phyloP scores from a whole-genome alignment of 2,888 invertebrate genomes.

The Scaeva pyrastri region DNA sequence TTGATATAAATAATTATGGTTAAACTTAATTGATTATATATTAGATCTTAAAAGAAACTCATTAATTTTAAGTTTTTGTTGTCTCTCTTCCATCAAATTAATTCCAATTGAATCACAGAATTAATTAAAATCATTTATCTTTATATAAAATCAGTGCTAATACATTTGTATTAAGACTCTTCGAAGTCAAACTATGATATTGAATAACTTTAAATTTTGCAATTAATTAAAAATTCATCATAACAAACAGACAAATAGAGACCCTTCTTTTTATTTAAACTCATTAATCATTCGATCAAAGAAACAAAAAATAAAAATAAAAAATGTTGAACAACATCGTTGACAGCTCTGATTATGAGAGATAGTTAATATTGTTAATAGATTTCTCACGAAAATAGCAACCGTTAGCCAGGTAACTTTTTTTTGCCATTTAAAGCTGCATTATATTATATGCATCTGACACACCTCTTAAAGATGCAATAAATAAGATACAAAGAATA shows the following conservation, averaged over 20 bases:
- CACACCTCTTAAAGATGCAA: conserved; percentile 47
- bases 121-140: conserved; percentile 28
- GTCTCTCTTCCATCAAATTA: conserved; percentile 15
- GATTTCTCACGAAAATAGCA: conserved; percentile 13
- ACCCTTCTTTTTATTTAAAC: neutral
- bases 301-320: neutral
- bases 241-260: neutral
- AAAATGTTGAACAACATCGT: conserved; percentile 14
- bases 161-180: neutral
- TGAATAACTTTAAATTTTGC: conserved; percentile 15
- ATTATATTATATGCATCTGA: conserved; percentile 18
- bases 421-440: neutral
- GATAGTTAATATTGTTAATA: neutral
- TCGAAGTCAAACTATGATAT: neutral
- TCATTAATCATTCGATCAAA: conserved; percentile 27
- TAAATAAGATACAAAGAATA: conserved; percentile 33
- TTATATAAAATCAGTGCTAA: neutral
- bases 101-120: conserved; percentile 16
- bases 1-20: conserved; percentile 3
- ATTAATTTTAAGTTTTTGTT: too few relatives aligned
- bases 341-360: conserved; percentile 8
- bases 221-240: conserved; percentile 10
- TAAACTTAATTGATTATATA: neutral
- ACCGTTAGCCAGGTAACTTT: neutral
- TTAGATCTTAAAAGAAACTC: neutral